Base-by-base conservation (phyloP, 2,888 invertebrate genomes). In the Cylindroiulus punctatus region DNA sequence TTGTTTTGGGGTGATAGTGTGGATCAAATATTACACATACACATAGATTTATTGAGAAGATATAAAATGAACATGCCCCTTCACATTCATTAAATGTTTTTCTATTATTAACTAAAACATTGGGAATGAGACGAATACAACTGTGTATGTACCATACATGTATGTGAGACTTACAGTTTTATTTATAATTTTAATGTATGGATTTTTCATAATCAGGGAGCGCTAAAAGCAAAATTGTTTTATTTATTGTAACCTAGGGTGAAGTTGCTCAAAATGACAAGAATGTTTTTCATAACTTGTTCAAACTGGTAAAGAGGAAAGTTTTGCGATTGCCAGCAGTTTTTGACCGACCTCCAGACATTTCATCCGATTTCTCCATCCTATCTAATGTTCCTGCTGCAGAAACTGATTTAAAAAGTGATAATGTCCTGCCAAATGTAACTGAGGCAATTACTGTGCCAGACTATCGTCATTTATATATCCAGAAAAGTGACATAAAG, bases 391-490 rank as follows among this genome's bases (percentile, higher is more conserved):
- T 26, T 7, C 22, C 19, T 22, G 8, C 57, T 65, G 22, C 57
- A 26, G 57, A 10, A 5, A 8, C n/a, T 22, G 5, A 22, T 10
- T 10, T 65, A 65, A 26, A 65, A 65, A 22, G n/a, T 22, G 22
- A n/a, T 1, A 65, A 7, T 22, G 19, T 19, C 8, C 5, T 65
- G 57, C 57, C 57, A 22, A 65, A 22, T 22, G 22, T 5, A 65
- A 3, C 57, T 10, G 57, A 65, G 0, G 57, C 22, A 65, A 22
- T 32, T 14, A 52, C 76, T 22, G 3, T 19, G 1, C 22, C 0
- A 12, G 85, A 85, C 36, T 85, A 76, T 65, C 32, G 65, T 76
- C 76, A 85, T 65, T 42, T 85, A 36, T 85, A 85, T 65, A 85
- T 85, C 76, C 4, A 32, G 36, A 85, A 85, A 26, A 65, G n/a